Base-by-base conservation (phyloP, 2,797 vertebrate genomes). In the Galagoides demidoff region DNA sequence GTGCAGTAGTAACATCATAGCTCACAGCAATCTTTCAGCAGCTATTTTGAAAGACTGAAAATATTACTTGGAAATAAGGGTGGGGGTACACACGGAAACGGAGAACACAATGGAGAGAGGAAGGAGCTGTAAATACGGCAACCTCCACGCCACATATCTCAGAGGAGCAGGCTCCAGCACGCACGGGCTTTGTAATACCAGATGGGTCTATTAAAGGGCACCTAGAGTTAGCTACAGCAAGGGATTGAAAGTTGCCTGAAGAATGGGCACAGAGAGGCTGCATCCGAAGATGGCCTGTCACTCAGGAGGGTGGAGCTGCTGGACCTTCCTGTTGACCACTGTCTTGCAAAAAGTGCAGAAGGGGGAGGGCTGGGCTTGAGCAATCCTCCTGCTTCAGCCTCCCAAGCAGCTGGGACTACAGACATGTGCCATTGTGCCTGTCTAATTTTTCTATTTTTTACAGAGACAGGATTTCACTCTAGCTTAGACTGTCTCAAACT, bases 221-320 rank as follows among this genome's bases (percentile, higher is more conserved):
- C 98, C 98, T 99, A 99, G 98, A 98, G 97, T 98, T 98, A 98
- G 98, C 98, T 98, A 98, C 87, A 92, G 96, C 95, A 83, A 97
- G 98, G 98, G 98, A 91, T 95, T 92, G 97, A 97, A 98, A 98
- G 98, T 98, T 96, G 98, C 98, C 98, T 98, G 98, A 98, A 97
- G 93, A 98, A 98, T 93, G 97, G 98, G 98, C 98, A 98, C 92
- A 98, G 98, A 98, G 98, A 98, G 98, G 98, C 98, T 98, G 98
- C 96, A 98, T 99, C 98, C 98, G 97, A 98, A 98, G 98, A 97
- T 97, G 98, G 98, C 98, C 98, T 98, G 85, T 98, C 98, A 97
- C 97, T 98, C 97, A 61, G 98, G 98, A 98, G 97, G 97, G 95
- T 98, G 98, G 98, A 98, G 97, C 98, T 98, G 98, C 98, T 96